Evolutionary conservation across 2,113 vertebrate genomes (phyloP), one percentile per base, ranked within the genome.

Genomic region (Chamaea fasciata): DNA sequence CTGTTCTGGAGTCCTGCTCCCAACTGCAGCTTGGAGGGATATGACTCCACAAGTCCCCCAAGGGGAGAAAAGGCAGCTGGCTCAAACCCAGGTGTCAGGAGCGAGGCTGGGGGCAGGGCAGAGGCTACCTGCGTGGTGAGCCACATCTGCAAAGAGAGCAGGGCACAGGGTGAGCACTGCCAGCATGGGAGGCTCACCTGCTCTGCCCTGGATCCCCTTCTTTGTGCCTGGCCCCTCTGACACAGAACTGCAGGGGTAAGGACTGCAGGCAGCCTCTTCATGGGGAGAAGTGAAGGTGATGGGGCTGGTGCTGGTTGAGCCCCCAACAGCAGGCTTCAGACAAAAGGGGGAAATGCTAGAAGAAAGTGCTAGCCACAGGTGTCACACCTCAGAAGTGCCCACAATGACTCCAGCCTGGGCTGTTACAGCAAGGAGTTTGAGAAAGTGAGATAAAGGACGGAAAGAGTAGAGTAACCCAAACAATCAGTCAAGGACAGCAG

Each of bases 111-210:
- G 83, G 60, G 70, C 87, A 90, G 73, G 83, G 87, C 31, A 13
- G 82, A 80, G 87, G 89, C 76, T 96, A 95, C 90, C 95, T 95
- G 87, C 93, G 93, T 0, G 95, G 94, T 4, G 69, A 46, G 76
- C 65, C 71, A 70, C 94, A 97, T 52, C 96, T 97, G 92, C 55
- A 77, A 88, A 93, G 89, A 96, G 42, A 92, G 44, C 42, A 49
- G 0, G 9, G 86, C 52, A 41, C 0, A 0, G 35, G 5, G 6
- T 96, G 37, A 96, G 94, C 33, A 17, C 53, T 15, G 21, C 67
- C 18, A 20, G 73, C 12, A 55, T 19, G 9, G 15, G 53, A 30
- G 42, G 21, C 19, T 74, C 79, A 71, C n/a, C 52, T 7, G 1
- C 52, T 15, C 59, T 73, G 46, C 46, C 50, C 74, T 4, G 2